Evolutionary conservation across 2,888 invertebrate species (phyloP).

Genomic region (Zaprionus bogoriensis): DNA sequence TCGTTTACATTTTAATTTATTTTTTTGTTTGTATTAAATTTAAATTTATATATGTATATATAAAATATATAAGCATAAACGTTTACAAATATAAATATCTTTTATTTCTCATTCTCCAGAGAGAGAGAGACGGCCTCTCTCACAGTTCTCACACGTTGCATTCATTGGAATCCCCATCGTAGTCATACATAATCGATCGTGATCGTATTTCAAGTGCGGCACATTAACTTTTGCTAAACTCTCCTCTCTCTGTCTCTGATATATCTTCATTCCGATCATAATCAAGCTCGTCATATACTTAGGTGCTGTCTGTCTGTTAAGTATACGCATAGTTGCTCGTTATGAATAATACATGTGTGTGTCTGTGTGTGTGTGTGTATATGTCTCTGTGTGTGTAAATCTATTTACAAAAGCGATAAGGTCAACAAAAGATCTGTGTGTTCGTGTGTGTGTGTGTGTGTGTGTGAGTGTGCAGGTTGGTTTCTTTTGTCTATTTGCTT

Average conservation of each 20-base stretch:
- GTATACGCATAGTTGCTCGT: slow-evolving; percentile 37
- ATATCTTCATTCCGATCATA: slow-evolving; percentile 13
- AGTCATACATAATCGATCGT: slow-evolving; percentile 12
- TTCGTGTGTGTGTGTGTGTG: slow-evolving; percentile 32
- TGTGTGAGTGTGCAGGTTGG: slow-evolving; percentile 25
- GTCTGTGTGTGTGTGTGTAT: slow-evolving; percentile 33
- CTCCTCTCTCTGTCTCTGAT: slow-evolving; percentile 12
- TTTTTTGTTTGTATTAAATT: slow-evolving; percentile 42
- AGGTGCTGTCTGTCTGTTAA: slow-evolving; percentile 20
- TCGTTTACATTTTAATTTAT: slow-evolving; percentile 52
- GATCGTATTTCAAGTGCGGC: slow-evolving; percentile 37
- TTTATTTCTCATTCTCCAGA: slow-evolving; percentile 47
- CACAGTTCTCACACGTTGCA: slow-evolving; percentile 27
- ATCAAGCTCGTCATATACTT: slow-evolving; percentile 12
- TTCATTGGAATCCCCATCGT: slow-evolving; percentile 38
- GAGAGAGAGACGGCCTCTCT: slow-evolving; percentile 16
- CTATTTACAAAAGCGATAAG: slow-evolving; percentile 70
- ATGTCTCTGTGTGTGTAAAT: slow-evolving; percentile 39
- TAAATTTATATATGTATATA: slow-evolving; percentile 57
- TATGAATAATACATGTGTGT: slow-evolving; percentile 34
- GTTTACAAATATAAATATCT: slow-evolving; percentile 74
- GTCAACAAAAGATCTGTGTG: slow-evolving; percentile 59
- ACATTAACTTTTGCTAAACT: slow-evolving; percentile 58
- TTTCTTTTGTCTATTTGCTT: slow-evolving; percentile 29
- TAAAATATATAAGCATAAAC: slow-evolving; percentile 72